Evolutionary conservation across 2,113 vertebrate species (phyloP).

Genomic region (Cyanoliseus patagonus): DNA sequence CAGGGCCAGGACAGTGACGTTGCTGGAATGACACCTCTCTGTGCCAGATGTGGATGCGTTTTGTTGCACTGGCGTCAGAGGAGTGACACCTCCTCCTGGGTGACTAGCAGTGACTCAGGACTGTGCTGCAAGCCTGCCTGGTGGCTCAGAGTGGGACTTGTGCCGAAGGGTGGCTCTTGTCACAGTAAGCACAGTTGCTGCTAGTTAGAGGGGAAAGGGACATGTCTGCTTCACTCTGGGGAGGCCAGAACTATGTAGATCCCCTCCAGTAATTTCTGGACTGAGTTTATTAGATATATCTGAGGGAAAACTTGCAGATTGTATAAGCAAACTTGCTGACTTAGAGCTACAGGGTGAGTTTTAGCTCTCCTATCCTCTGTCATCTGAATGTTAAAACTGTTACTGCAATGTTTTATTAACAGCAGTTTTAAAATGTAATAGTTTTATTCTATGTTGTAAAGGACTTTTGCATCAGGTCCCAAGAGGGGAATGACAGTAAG

Average conservation of each 20-base stretch:
- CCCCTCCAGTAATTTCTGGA: not conserved
- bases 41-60: not conserved
- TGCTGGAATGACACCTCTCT: not conserved
- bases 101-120: not conserved
- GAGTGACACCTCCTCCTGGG: not conserved
- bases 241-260: not conserved
- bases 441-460: not conserved
- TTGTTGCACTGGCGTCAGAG: accelerated
- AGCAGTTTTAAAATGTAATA: not conserved
- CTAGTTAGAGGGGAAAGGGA: not conserved
- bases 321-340: not conserved
- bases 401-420: not conserved
- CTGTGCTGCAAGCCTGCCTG: not conserved
- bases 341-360: not conserved
- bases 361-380: not conserved
- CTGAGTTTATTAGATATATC: not conserved
- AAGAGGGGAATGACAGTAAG: not conserved
- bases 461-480: not conserved
- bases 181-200: not conserved
- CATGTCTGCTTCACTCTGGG: accelerated
- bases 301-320: not conserved
- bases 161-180: not conserved
- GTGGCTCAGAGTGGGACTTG: not conserved
- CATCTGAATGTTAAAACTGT: not conserved
- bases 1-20: not conserved